Percentiles rank a stretch among this genome's conserved stretches.
phyloP scores from a whole-genome alignment of 2,888 invertebrate genomes.

The Mesorhabditis spiculigera region DNA sequence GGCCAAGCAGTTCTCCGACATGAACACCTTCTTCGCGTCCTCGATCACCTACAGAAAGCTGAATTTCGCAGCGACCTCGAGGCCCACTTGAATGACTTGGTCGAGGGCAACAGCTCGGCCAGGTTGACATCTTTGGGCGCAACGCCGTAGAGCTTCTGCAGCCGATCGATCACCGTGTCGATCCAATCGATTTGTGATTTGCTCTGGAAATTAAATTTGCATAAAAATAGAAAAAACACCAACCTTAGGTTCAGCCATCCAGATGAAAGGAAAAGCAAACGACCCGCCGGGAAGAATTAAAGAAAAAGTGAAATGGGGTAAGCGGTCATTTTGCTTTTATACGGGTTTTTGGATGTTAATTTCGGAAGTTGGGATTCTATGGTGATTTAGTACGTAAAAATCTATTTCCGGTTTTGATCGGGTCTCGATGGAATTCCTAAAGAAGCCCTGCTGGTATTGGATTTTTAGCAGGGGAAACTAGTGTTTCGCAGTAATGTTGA shows the following conservation, averaged over 20 bases:
- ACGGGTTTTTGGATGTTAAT: too few species aligned
- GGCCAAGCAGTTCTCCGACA: constrained; percentile 38
- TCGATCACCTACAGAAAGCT: background rate
- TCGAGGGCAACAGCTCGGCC: background rate
- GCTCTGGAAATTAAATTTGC: background rate
- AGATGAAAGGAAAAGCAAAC: background rate
- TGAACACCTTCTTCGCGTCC: constrained; percentile 17
- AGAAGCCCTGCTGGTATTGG: too few species aligned
- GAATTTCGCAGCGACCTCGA: background rate
- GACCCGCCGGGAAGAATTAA: background rate
- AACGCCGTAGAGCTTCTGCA: constrained; percentile 4
- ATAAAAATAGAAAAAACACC: too few species aligned
- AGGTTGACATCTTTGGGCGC: background rate
- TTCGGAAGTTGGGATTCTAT: too few species aligned
- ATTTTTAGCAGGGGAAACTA: too few species aligned
- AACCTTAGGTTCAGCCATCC: background rate
- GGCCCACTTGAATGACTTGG: background rate
- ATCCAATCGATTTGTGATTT: background rate
- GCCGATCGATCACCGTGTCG: background rate
- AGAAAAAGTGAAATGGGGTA: too few species aligned
- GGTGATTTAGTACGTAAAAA: too few species aligned
- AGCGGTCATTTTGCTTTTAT: too few species aligned
- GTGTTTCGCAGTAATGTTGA: too few species aligned
- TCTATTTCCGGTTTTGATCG: too few species aligned
- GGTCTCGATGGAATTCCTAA: too few species aligned